Percentiles rank a stretch among this genome's conserved stretches.
phyloP scores from a whole-genome alignment of 2,797 vertebrate species.

The Muscicapa striata region DNA sequence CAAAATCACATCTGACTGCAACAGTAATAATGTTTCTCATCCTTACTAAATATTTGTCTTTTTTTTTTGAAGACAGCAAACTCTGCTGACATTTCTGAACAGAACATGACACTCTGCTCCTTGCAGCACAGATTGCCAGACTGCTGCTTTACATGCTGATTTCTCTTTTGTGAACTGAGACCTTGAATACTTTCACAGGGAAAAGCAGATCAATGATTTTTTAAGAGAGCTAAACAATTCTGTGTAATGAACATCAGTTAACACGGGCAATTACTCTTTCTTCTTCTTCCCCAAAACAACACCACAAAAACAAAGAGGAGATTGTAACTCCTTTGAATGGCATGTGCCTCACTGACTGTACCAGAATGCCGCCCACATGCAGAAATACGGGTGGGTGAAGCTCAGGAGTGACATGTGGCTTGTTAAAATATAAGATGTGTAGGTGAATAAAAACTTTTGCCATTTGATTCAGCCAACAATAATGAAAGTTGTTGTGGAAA shows the following conservation, averaged over 20 bases:
- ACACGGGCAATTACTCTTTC: slow-evolving; percentile 43
- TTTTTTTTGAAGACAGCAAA: neutral
- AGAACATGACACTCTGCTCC: neutral
- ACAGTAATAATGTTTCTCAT: neutral
- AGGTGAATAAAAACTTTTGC: slow-evolving; percentile 47
- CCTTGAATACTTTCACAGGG: neutral
- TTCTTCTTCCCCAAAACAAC: neutral
- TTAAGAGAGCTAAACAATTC: slow-evolving; percentile 44
- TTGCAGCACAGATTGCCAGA: slow-evolving; percentile 22
- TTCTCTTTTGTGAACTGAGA: slow-evolving; percentile 40
- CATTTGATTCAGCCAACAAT: slow-evolving; percentile 7
- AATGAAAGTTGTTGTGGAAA: slow-evolving; percentile 34
- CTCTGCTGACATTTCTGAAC: neutral
- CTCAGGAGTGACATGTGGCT: neutral
- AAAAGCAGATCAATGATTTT: slow-evolving; percentile 30
- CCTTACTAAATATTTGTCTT: neutral
- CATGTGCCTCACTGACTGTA: slow-evolving; percentile 12
- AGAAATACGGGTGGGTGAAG: slow-evolving; percentile 3
- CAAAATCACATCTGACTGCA: neutral
- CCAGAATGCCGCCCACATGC: slow-evolving; percentile 26
- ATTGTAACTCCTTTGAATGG: slow-evolving; percentile 16
- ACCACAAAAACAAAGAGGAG: slow-evolving; percentile 28
- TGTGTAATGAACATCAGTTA: neutral
- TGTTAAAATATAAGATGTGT: slow-evolving; percentile 29
- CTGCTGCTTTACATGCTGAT: slow-evolving; percentile 18